Conservation (phyloP, 2,888 invertebrate genomes). For the Griposia aprilina region DNA sequence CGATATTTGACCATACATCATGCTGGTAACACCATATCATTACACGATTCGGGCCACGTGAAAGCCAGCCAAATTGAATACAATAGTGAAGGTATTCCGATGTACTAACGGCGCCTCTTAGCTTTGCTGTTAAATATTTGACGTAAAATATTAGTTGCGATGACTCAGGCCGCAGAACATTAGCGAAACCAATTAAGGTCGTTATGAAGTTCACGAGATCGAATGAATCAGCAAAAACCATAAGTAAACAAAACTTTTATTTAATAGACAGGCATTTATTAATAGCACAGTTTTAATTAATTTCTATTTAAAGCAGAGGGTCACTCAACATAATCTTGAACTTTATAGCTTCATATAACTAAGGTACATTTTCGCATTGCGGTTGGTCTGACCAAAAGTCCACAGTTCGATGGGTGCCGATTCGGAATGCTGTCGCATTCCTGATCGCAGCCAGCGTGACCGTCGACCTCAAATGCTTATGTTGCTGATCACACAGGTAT, state of each 20-base stretch:
- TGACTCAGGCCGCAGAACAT: conserved; percentile 47
- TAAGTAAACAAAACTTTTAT: conserved; percentile 49
- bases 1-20: conserved; percentile 58
- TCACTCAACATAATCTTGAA: neutral
- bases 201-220: conserved; percentile 29
- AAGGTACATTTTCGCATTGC: conserved; percentile 44
- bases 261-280: conserved; percentile 35
- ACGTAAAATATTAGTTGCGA: conserved; percentile 37
- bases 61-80: conserved; percentile 70
- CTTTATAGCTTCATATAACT: fast-evolving
- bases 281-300: conserved; percentile 42
- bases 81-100: conserved; percentile 60
- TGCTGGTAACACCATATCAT: conserved; percentile 60
- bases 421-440: conserved; percentile 70
- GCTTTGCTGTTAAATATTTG: conserved; percentile 36
- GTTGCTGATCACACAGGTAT: conserved; percentile 54
- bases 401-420: conserved; percentile 69
- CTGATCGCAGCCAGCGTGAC: conserved; percentile 71
- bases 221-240: conserved; percentile 46
- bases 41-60: conserved; percentile 67
- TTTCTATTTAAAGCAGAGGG: conserved; percentile 41
- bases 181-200: conserved; percentile 45
- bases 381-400: conserved; percentile 56
- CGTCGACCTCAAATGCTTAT: conserved; percentile 66
- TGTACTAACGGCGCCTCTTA: conserved; percentile 31